These are phyloP conservation scores for Caenorhabditis sp. DNA, from an alignment of 2,888 invertebrate species.

Conservation along the genomic window DNA sequence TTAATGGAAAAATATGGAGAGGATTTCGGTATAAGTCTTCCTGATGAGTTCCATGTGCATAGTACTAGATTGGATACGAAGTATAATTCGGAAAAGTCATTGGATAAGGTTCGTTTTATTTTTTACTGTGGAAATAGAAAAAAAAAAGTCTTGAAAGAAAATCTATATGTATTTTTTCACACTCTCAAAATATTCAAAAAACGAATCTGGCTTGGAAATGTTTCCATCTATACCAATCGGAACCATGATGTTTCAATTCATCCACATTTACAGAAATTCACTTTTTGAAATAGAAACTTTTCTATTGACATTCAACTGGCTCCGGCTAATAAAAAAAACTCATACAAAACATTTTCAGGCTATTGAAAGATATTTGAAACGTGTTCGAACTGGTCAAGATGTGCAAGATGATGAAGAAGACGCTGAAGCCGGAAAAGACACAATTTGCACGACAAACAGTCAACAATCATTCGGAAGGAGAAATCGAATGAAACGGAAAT, in stretches of 20 bases:
- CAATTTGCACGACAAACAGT: slow-evolving; percentile 55
- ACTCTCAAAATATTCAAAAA: too few species aligned
- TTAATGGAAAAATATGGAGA: slow-evolving; percentile 64
- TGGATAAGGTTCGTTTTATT: slow-evolving; percentile 54
- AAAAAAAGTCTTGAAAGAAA: neutral
- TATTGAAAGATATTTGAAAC: slow-evolving; percentile 31
- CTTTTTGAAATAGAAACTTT: too few species aligned
- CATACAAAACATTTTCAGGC: too few species aligned
- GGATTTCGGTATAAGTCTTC: slow-evolving; percentile 63
- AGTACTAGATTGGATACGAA: slow-evolving; percentile 56
- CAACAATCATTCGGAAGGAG: slow-evolving; percentile 63
- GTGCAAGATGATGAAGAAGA: slow-evolving; percentile 15
- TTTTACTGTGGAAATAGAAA: neutral
- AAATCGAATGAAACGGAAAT: slow-evolving; percentile 67
- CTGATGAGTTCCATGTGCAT: slow-evolving; percentile 65
- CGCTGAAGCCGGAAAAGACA: slow-evolving; percentile 12
- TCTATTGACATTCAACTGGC: too few species aligned
- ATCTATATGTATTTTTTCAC: too few species aligned
- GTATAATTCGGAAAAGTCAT: slow-evolving; percentile 51
- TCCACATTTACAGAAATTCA: too few species aligned
- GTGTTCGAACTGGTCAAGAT: slow-evolving; percentile 7
- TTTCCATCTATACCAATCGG: too few species aligned
- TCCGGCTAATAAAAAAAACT: too few species aligned
- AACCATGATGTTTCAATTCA: too few species aligned
- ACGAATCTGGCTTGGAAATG: too few species aligned